Evolutionary conservation across 2,113 vertebrate genomes (phyloP).

Genomic region (Martes martes): DNA sequence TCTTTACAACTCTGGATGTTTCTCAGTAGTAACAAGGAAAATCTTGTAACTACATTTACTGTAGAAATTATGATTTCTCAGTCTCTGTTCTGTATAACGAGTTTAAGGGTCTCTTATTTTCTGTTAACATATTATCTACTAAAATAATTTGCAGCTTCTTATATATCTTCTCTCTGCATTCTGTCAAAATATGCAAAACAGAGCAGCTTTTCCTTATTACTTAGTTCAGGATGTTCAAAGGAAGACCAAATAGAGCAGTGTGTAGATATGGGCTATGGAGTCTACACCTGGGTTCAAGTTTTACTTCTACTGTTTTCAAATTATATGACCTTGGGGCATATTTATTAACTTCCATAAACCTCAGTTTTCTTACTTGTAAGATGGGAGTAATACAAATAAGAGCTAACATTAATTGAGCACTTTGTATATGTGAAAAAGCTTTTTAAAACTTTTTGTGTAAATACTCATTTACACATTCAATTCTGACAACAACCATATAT

Average conservation of each 20-base stretch:
- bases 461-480: not conserved
- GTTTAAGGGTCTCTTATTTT: not conserved
- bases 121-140: not conserved
- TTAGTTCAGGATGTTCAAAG: not conserved
- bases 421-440: not conserved
- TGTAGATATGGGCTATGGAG: not conserved
- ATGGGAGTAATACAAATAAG: not conserved
- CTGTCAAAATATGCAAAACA: not conserved
- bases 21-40: conserved; percentile 23
- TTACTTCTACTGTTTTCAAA: not conserved
- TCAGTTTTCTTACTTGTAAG: conserved; percentile 28
- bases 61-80: not conserved
- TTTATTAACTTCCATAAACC: not conserved
- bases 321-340: not conserved
- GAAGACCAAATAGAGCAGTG: not conserved
- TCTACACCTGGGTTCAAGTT: not conserved
- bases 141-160: not conserved
- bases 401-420: not conserved
- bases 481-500: not conserved
- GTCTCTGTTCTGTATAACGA: not conserved
- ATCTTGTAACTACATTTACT: not conserved
- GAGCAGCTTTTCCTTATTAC: not conserved
- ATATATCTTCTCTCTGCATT: not conserved
- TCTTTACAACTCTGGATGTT: conserved; percentile 5
- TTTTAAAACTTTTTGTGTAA: not conserved